Evolutionary conservation across 1,140 invertebrate species (phyloP).

Genomic region (Nautilus pompilius): DNA sequence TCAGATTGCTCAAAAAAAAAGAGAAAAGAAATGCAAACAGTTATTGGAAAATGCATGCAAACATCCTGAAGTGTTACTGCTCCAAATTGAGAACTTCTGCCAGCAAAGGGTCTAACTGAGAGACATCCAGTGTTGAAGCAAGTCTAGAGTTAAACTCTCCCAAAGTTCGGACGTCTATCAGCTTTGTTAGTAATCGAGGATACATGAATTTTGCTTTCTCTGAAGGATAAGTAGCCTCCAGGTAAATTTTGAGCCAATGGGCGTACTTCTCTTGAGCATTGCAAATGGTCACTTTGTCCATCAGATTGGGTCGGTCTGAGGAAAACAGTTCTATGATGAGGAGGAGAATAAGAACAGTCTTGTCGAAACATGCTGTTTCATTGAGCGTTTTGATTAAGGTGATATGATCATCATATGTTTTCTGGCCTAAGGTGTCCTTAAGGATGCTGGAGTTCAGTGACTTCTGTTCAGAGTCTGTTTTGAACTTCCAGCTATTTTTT

Average conservation of each 20-base stretch:
- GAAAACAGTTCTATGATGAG: constrained; percentile 86
- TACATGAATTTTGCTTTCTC: constrained; percentile 77
- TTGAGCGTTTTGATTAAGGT: constrained; percentile 37
- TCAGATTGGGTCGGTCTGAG: constrained; percentile 73
- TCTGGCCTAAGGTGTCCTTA: constrained; percentile 58
- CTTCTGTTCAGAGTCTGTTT: constrained; percentile 42
- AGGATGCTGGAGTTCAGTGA: constrained; percentile 77
- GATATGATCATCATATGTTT: constrained; percentile 41
- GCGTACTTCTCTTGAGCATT: constrained; percentile 90
- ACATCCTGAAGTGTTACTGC: too few species aligned
- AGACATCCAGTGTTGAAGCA: background rate
- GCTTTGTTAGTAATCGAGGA: constrained; percentile 81
- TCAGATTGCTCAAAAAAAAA: too few species aligned
- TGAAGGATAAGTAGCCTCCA: constrained; percentile 73
- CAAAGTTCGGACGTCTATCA: constrained; percentile 64
- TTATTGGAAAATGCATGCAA: too few species aligned
- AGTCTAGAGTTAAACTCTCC: constrained; percentile 18
- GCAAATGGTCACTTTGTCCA: constrained; percentile 80
- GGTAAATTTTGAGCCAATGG: constrained; percentile 78
- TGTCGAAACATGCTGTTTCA: constrained; percentile 66
- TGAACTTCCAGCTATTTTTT: constrained; percentile 68
- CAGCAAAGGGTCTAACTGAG: background rate
- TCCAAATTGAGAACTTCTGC: constrained; percentile 1
- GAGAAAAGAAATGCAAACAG: too few species aligned
- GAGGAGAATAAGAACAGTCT: constrained; percentile 84